Conservation (phyloP, 2,888 invertebrate species). For the Leptopilina myrica region DNA sequence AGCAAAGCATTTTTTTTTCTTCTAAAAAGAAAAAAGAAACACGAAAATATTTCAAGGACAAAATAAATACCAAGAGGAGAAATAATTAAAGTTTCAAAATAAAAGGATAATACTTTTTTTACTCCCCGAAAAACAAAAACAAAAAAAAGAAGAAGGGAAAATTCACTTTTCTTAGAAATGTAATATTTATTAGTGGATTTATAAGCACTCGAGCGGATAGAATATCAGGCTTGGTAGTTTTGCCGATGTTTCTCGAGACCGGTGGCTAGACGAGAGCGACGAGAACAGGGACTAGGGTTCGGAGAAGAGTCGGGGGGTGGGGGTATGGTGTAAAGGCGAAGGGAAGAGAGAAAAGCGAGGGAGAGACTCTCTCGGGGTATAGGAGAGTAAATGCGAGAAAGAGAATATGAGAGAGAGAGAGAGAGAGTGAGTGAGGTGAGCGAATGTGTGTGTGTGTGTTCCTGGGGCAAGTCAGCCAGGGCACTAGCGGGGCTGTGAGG, state of each 20-base stretch:
- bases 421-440: constrained; percentile 5
- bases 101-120: no score
- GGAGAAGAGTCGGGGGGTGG: background rate
- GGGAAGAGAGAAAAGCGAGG: constrained; percentile 35
- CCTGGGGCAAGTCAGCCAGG: constrained; percentile 35
- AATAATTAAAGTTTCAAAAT: no score
- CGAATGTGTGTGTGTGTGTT: constrained; percentile 13
- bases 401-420: constrained; percentile 10
- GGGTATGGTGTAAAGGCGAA: constrained; percentile 10
- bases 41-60: no score
- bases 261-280: constrained; percentile 25
- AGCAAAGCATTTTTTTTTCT: no score
- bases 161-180: background rate
- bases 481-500: background rate
- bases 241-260: constrained; percentile 34
- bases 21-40: no score
- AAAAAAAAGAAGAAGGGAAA: no score
- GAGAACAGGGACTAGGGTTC: background rate
- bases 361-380: background rate
- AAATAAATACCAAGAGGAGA: no score
- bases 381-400: constrained; percentile 2
- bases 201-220: constrained; percentile 24
- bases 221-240: constrained; percentile 36
- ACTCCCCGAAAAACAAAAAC: no score
- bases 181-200: constrained; percentile 14